Evolutionary conservation across 2,797 vertebrate species (phyloP).

Genomic region (Intellagama lesueurii): DNA sequence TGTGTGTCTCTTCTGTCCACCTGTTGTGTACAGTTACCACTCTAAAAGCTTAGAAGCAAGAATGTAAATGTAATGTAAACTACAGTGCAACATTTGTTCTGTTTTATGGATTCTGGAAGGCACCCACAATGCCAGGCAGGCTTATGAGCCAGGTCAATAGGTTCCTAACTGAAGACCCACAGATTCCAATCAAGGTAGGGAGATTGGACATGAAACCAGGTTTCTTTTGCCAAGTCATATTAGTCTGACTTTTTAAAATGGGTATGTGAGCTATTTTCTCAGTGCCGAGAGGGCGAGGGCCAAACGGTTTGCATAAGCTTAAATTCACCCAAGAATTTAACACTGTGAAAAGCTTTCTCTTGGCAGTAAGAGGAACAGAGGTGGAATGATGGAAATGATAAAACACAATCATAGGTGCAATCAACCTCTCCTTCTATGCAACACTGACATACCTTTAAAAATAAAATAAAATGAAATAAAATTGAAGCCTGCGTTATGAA

Average conservation of each 20-base stretch:
- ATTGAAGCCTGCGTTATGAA: neutral
- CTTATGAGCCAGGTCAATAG: conserved; percentile 63
- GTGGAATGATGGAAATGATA: neutral
- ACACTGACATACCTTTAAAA: neutral
- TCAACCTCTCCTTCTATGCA: neutral
- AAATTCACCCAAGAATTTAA: conserved; percentile 37
- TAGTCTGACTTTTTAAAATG: conserved; percentile 64
- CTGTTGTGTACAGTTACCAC: neutral
- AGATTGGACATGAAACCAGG: conserved; percentile 69
- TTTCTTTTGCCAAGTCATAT: conserved; percentile 61
- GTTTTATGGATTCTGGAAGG: conserved; percentile 60
- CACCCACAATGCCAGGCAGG: conserved; percentile 58
- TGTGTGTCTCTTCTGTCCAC: neutral
- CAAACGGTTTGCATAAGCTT: conserved; percentile 58
- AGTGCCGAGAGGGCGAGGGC: conserved; percentile 14
- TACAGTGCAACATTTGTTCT: neutral
- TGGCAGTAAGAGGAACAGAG: conserved; percentile 24
- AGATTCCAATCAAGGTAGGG: conserved; percentile 56
- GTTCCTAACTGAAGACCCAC: conserved; percentile 63
- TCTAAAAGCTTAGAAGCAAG: neutral
- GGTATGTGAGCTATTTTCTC: conserved; percentile 51
- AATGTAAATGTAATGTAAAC: neutral
- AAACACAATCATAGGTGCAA: conserved; percentile 1
- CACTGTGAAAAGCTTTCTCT: conserved; percentile 26
- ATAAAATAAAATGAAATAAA: neutral